Conservation (phyloP, 2,797 vertebrate species). For the Huso huso region DNA sequence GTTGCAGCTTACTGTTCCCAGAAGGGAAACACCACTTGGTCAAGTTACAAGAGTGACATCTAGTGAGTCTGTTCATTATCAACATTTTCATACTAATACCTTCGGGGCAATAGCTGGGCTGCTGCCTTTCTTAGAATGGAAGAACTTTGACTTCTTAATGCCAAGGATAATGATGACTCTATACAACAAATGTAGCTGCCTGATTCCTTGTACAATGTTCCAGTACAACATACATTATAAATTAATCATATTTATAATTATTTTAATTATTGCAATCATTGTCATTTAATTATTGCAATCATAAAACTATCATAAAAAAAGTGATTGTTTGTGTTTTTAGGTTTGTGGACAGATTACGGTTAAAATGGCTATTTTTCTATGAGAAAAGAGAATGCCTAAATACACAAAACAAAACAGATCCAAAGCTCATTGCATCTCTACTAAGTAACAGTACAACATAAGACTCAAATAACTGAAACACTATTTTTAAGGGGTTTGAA, state of each 20-base stretch:
- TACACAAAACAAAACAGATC: no score
- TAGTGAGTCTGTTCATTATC: conserved; percentile 70
- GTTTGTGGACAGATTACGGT: no score
- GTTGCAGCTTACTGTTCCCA: background rate
- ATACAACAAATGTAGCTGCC: background rate
- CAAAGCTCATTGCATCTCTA: no score
- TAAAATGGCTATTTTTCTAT: no score
- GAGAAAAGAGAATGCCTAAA: no score
- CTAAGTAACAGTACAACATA: no score
- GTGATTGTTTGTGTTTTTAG: no score
- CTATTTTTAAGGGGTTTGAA: no score
- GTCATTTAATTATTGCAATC: background rate
- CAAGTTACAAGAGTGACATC: conserved; percentile 93
- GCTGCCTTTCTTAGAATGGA: no score
- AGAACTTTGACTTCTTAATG: background rate
- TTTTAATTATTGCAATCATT: conserved; percentile 17
- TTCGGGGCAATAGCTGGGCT: conserved; percentile 30
- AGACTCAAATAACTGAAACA: no score
- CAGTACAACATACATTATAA: background rate
- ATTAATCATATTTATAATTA: conserved; percentile 10
- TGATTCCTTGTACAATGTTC: background rate
- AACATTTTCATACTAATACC: conserved; percentile 36
- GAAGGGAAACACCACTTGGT: conserved; percentile 37
- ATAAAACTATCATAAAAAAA: conserved; percentile 11
- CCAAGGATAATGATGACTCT: background rate